phyloP scores from a whole-genome alignment of 2,113 vertebrate species.

The Plecturocebus donacophilus region DNA sequence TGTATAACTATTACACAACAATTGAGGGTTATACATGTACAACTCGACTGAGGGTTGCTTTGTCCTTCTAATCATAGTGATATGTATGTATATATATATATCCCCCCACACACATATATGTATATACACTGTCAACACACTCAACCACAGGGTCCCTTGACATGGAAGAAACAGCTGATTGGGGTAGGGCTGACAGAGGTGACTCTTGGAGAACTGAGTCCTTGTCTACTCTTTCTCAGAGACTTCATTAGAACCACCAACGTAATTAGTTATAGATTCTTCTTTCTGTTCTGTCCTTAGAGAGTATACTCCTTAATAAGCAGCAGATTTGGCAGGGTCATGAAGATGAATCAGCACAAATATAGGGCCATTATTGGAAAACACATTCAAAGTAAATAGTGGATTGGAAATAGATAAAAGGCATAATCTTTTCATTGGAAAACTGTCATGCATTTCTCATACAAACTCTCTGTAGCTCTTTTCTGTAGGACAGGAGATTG shows the following conservation, averaged over 20 bases:
- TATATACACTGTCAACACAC: not conserved
- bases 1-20: no score
- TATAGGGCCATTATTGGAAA: slow-evolving; percentile 49
- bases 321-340: not conserved
- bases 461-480: not conserved
- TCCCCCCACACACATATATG: no score
- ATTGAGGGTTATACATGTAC: no score
- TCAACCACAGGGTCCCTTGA: not conserved
- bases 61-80: not conserved
- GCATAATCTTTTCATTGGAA: slow-evolving; percentile 33
- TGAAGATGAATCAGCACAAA: slow-evolving; percentile 43
- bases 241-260: slow-evolving; percentile 4
- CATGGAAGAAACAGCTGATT: not conserved
- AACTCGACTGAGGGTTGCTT: no score
- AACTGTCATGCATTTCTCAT: slow-evolving; percentile 3
- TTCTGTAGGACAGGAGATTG: not conserved
- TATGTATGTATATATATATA: fast-evolving
- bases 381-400: slow-evolving; percentile 50
- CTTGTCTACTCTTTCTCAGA: not conserved
- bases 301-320: not conserved
- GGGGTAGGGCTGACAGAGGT: not conserved
- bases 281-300: not conserved
- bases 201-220: not conserved
- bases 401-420: slow-evolving; percentile 49
- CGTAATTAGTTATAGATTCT: not conserved